phyloP scores from a whole-genome alignment of 2,797 vertebrate species.

The Periparus ater region DNA sequence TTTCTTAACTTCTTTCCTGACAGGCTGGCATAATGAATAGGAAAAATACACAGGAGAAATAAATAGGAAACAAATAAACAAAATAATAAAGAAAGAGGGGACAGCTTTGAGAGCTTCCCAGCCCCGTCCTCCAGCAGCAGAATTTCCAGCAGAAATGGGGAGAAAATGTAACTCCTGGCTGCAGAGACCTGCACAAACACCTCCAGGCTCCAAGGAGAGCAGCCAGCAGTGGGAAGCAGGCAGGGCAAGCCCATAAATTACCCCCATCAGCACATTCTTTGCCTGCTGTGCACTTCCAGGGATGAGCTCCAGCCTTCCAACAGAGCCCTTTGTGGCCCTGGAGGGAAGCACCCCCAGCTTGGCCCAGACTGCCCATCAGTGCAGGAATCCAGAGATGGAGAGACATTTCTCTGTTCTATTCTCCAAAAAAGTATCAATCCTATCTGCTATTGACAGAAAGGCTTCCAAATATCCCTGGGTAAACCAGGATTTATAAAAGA shows the following conservation, averaged over 20 bases:
- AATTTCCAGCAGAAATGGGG: background rate
- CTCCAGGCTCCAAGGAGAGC: background rate
- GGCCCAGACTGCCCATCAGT: rapidly evolving
- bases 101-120: background rate
- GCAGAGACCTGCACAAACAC: background rate
- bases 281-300: background rate
- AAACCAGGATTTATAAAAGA: no score
- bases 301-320: background rate
- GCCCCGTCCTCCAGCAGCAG: background rate
- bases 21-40: rapidly evolving
- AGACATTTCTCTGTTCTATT: no score
- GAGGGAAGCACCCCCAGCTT: rapidly evolving
- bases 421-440: no score
- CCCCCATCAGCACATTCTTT: background rate
- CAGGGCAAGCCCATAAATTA: background rate
- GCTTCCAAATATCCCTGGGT: no score
- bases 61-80: background rate
- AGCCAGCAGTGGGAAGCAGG: background rate
- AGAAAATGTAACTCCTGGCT: rapidly evolving
- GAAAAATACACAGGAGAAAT: background rate
- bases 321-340: background rate
- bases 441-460: no score
- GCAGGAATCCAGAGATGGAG: no score
- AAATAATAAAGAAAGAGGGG: background rate
- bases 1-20: background rate